phyloP scores from a whole-genome alignment of 2,797 vertebrate genomes.

The Loris lydekkerianus region DNA sequence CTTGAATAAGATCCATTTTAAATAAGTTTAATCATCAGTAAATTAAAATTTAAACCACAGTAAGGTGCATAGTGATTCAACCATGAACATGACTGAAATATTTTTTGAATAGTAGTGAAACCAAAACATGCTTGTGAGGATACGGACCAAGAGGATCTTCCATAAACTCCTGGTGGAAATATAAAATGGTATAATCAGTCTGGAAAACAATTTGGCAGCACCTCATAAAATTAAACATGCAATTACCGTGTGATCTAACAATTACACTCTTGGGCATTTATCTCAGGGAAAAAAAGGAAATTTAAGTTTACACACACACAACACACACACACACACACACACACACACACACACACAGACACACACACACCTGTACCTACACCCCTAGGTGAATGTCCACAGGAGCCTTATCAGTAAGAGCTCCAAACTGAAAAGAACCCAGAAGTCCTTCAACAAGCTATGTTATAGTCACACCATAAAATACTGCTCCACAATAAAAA shows the following conservation, averaged over 20 bases:
- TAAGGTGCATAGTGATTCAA: neutral
- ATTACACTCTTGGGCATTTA: neutral
- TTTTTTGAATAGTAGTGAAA: accelerated
- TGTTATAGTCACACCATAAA: neutral
- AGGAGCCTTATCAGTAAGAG: neutral
- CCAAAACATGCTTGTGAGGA: neutral
- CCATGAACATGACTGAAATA: neutral
- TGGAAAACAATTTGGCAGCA: neutral
- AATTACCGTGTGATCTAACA: neutral
- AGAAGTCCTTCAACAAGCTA: neutral
- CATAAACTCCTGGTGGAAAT: neutral
- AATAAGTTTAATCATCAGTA: neutral
- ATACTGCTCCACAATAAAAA: neutral
- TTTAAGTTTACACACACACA: neutral
- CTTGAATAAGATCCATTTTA: neutral
- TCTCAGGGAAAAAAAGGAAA: neutral
- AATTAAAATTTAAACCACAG: neutral
- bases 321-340: no score
- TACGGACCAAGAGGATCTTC: neutral
- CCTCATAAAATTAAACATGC: neutral
- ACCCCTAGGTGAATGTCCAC: neutral
- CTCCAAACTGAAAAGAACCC: neutral
- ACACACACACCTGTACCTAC: no score
- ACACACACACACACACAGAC: no score
- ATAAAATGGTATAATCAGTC: neutral